These are phyloP conservation scores for human DNA, from an alignment of 2,113 vertebrate species.

Conservation along the genomic window DNA sequence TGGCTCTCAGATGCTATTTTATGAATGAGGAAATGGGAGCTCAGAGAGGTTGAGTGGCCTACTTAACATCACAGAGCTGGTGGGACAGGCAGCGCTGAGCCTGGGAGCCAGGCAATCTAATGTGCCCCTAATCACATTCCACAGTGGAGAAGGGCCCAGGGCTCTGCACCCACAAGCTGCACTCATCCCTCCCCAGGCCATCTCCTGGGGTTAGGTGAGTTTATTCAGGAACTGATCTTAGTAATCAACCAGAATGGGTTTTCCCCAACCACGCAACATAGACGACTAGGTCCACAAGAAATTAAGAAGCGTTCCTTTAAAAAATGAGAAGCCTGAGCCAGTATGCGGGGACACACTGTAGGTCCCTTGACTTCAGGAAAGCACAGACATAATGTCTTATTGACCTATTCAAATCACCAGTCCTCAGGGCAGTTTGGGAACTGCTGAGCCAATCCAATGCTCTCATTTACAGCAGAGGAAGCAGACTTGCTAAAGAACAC, in stretches of 20 bases:
- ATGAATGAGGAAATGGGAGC: neutral
- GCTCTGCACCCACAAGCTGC: neutral
- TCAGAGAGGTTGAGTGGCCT: neutral
- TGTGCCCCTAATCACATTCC: neutral
- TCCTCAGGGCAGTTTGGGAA: neutral
- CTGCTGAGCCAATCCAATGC: neutral
- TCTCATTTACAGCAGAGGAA: neutral
- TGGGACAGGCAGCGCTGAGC: neutral
- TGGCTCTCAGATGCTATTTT: neutral
- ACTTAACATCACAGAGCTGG: neutral
- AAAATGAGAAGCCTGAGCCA: neutral
- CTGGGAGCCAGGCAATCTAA: neutral
- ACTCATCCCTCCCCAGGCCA: neutral
- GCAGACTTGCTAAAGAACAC: slow-evolving; percentile 17
- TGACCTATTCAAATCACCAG: neutral
- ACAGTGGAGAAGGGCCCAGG: neutral
- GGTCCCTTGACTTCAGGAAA: neutral
- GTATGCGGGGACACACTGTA: accelerated
- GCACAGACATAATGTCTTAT: neutral
- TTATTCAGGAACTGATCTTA: neutral
- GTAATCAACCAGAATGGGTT: neutral
- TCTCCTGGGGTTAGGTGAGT: neutral
- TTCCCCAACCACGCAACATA: neutral
- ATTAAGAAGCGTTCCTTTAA: neutral
- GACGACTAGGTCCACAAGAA: neutral